Conservation (phyloP, 2,797 vertebrate species). For the Cyprinella venusta region DNA sequence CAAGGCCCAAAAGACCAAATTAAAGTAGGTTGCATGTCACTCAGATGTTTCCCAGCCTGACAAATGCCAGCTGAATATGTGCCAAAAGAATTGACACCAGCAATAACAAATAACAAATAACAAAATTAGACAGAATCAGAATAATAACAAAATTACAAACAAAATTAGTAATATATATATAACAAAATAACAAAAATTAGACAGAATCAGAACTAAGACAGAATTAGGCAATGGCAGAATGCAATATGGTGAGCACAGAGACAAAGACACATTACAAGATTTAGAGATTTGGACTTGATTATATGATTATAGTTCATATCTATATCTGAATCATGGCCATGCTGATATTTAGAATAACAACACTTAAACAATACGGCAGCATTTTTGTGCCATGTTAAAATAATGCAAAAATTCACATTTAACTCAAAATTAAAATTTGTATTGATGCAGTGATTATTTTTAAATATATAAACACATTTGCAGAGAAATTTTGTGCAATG, state of each 20-base stretch:
- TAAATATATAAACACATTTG: too few relatives aligned
- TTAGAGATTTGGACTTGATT: background rate
- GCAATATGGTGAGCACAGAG: background rate
- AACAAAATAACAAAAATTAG: too few relatives aligned
- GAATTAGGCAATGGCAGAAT: background rate
- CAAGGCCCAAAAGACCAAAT: too few relatives aligned
- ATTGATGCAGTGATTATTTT: background rate
- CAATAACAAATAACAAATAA: too few relatives aligned
- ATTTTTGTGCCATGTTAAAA: background rate
- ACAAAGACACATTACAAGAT: background rate
- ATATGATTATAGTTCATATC: too few relatives aligned
- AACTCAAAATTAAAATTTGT: background rate
- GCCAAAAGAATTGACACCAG: background rate
- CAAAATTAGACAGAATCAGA: too few relatives aligned
- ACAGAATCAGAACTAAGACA: too few relatives aligned
- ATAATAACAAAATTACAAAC: too few relatives aligned
- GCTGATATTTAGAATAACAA: background rate
- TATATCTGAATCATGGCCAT: background rate
- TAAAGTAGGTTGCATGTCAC: fast-evolving
- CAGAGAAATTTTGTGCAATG: too few relatives aligned
- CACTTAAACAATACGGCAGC: background rate
- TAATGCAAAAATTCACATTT: background rate
- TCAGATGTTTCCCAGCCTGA: too few relatives aligned
- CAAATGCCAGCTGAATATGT: fast-evolving
- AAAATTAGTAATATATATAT: too few relatives aligned